A percentile compares a stretch with the other conserved stretches of the same genome.
phyloP scores from a whole-genome alignment of 2,888 invertebrate species.

The Epinotia ramella region DNA sequence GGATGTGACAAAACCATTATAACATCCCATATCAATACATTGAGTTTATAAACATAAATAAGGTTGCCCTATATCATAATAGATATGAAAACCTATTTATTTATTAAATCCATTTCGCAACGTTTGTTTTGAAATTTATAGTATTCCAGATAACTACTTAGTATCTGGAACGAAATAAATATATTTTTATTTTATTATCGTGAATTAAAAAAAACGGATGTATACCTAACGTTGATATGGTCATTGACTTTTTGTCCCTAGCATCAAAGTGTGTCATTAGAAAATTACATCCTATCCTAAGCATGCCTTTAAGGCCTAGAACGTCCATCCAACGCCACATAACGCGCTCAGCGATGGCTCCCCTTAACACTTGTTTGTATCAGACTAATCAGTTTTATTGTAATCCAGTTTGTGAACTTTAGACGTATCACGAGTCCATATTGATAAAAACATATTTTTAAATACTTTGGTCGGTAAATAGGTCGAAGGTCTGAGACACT shows the following conservation, averaged over 20 bases:
- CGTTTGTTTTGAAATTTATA: neutral
- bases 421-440: slow-evolving; percentile 23
- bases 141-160: neutral
- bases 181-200: neutral
- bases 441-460: slow-evolving; percentile 4
- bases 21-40: slow-evolving; percentile 17
- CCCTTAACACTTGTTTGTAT: slow-evolving; percentile 85
- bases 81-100: neutral
- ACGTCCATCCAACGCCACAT: slow-evolving; percentile 62
- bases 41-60: slow-evolving; percentile 13
- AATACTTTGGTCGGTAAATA: neutral
- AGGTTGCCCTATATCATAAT: neutral
- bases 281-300: neutral
- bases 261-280: neutral
- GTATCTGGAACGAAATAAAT: no score
- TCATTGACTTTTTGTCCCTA: neutral
- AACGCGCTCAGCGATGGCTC: slow-evolving; percentile 76
- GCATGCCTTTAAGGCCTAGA: neutral
- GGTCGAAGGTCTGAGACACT: no score
- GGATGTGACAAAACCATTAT: slow-evolving; percentile 58
- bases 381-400: slow-evolving; percentile 75
- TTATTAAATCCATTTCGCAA: neutral
- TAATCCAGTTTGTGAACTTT: slow-evolving; percentile 39
- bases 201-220: neutral
- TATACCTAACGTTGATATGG: neutral